Base-by-base conservation (phyloP, 2,888 invertebrate species). In the Cryptus armator region DNA sequence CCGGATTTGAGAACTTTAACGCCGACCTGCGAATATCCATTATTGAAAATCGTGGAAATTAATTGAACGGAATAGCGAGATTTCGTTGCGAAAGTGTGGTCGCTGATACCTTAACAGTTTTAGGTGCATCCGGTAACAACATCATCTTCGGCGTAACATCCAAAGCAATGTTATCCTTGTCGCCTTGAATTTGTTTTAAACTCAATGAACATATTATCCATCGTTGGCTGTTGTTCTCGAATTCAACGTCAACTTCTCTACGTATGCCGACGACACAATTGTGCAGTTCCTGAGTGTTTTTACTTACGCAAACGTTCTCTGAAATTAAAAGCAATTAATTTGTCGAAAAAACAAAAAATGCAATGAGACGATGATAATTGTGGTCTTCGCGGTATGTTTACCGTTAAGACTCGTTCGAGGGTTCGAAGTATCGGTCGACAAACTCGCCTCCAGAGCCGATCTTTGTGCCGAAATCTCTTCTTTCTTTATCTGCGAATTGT, bases 171-270 rank as follows among this genome's bases (percentile, higher is more conserved):
- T 89, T 91, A 29, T 91, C 88, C 66, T 88, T 89, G n/a, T 91
- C 90, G 3, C 92, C 93, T 86, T 92, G 91, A 72, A 93, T 87
- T 85, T 92, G 90, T 76, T 86, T 83, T 46, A 92, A 80, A n/a
- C 81, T 90, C 44, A 91, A 80, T 4, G 87, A 86, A 80, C 92
- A 92, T 43, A 90, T 88, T 46, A 93, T 89, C 93, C 93, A 93
- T 62, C 90, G 87, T 53, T 91, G 90, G 48, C 93, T 90, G 59
- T 89, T 90, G 72, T 93, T 93, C n/a, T 86, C 70, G 7, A 93
- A 85, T 83, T 93, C 92, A 7, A 93, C 89, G 64, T 91, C 90
- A 0, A 90, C 88, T 78, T 92, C 91, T 70, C 89, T 90, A 1
- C 88, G 85, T 46, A 93, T 88, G 16, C 92, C 92, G 10, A 93